Evolutionary conservation across 2,113 vertebrate genomes (phyloP).

Genomic region (Zeus faber): DNA sequence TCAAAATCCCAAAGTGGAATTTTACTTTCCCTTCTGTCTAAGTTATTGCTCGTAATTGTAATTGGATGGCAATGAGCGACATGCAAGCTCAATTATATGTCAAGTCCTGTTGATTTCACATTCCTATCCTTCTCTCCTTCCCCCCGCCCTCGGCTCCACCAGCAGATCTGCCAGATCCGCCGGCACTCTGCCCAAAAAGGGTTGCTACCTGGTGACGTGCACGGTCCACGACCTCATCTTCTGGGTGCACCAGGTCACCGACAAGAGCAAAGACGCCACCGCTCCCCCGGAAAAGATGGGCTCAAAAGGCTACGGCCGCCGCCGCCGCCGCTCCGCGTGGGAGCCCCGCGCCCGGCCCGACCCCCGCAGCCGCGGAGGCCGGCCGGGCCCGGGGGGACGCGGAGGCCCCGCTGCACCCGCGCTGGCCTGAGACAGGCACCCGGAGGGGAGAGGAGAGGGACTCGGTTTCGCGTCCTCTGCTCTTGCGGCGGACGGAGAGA

Average conservation of each 20-base stretch:
- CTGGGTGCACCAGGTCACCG: slow-evolving; percentile 69
- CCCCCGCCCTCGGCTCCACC: slow-evolving; percentile 16
- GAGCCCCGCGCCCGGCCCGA: slow-evolving; percentile 1
- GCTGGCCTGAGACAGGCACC: slow-evolving; percentile 29
- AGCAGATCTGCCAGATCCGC: slow-evolving; percentile 71
- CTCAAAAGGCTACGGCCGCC: slow-evolving; percentile 81
- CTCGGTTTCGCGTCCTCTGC: slow-evolving; percentile 4
- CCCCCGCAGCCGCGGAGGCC: too few species aligned
- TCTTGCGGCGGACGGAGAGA: slow-evolving; percentile 34
- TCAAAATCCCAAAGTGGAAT: too few species aligned
- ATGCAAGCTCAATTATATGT: too few species aligned
- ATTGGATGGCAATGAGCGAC: too few species aligned
- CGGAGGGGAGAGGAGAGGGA: slow-evolving; percentile 17
- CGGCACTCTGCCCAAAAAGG: slow-evolving; percentile 57
- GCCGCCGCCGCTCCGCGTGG: slow-evolving; percentile 75
- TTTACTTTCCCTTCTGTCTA: too few species aligned
- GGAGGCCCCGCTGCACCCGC: slow-evolving; percentile 6
- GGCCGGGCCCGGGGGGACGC: slow-evolving; percentile 5
- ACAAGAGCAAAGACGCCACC: slow-evolving; percentile 62
- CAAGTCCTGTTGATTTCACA: too few species aligned
- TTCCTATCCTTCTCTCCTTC: too few species aligned
- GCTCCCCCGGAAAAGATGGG: slow-evolving; percentile 79
- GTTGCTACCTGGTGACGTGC: slow-evolving; percentile 85
- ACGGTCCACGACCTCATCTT: slow-evolving; percentile 79
- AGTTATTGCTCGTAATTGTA: too few species aligned